Percentiles rank a stretch among this genome's conserved stretches.
These are phyloP conservation scores for Chroicocephalus ridibundus DNA, from an alignment of 2,113 vertebrate species.

Conservation along the genomic window DNA sequence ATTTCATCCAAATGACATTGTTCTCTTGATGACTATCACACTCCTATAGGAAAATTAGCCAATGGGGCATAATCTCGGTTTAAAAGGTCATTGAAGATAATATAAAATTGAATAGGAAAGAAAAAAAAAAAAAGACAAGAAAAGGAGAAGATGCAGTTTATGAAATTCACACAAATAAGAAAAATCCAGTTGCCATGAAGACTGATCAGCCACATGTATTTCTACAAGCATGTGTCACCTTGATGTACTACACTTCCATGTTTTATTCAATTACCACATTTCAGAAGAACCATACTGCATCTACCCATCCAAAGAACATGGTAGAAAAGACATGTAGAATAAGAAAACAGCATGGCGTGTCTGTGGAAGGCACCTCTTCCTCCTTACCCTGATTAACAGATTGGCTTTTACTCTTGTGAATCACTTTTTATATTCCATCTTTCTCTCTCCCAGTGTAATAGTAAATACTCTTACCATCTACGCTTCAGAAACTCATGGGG, in stretches of 20 bases:
- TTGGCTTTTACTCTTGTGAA: not conserved
- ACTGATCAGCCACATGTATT: not conserved
- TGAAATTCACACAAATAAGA: not conserved
- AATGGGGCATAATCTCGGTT: not conserved
- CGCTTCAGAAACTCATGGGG: not conserved
- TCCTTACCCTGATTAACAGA: not conserved
- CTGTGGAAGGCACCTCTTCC: not conserved
- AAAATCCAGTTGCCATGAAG: not conserved
- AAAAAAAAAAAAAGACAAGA: not conserved
- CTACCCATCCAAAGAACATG: not conserved
- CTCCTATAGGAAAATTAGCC: slow-evolving; percentile 14
- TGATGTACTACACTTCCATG: not conserved
- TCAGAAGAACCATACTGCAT: not conserved
- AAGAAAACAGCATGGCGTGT: not conserved
- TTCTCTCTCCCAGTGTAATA: not conserved
- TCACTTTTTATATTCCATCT: not conserved
- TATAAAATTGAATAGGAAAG: not conserved
- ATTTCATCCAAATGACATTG: slow-evolving; percentile 22
- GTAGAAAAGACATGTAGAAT: not conserved
- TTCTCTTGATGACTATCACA: slow-evolving; percentile 30
- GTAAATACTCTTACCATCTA: not conserved
- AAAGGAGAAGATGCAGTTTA: not conserved
- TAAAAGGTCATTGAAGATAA: not conserved
- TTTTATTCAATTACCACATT: not conserved
- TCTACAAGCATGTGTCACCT: not conserved